phyloP scores from a whole-genome alignment of 2,888 invertebrate species.

The Trichopria drosophilae region DNA sequence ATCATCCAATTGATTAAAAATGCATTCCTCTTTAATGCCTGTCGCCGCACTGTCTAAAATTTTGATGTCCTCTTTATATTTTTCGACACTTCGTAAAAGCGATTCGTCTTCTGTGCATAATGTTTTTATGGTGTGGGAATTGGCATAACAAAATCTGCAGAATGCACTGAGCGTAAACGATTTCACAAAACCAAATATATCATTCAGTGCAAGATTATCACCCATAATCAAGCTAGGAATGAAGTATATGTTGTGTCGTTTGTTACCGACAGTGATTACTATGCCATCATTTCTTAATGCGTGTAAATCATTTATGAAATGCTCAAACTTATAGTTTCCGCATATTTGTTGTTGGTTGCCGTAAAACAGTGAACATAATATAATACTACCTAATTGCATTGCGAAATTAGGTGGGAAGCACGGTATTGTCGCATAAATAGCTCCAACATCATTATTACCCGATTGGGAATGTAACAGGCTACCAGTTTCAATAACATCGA shows the following conservation, averaged over 20 bases:
- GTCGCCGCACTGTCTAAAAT: slow-evolving; percentile 3
- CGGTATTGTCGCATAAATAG: too few relatives aligned
- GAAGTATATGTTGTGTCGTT: slow-evolving; percentile 11
- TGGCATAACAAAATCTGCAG: slow-evolving; percentile 13
- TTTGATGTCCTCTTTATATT: slow-evolving; percentile 7
- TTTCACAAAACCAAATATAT: slow-evolving; percentile 15
- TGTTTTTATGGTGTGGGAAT: slow-evolving; percentile 2
- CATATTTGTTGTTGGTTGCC: slow-evolving; percentile 11
- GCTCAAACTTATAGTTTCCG: slow-evolving; percentile 4
- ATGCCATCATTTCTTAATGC: slow-evolving; percentile 14
- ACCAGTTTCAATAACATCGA: too few relatives aligned
- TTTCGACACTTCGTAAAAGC: slow-evolving; percentile 6
- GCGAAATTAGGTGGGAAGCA: too few relatives aligned
- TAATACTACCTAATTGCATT: slow-evolving; percentile 11
- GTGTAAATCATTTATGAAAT: slow-evolving; percentile 3
- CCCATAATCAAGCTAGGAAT: slow-evolving; percentile 5
- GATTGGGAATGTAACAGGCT: too few relatives aligned
- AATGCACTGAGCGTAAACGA: slow-evolving; percentile 1
- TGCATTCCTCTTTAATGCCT: too few relatives aligned
- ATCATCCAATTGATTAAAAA: too few relatives aligned
- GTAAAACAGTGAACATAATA: slow-evolving; percentile 8
- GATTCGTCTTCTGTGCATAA: slow-evolving; percentile 9
- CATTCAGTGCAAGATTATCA: too few relatives aligned
- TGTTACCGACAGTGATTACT: slow-evolving; percentile 7
- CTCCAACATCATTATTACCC: too few relatives aligned